Evolutionary conservation across 2,797 vertebrate species (phyloP).

Genomic region (Myiothlypis chrysogaster): DNA sequence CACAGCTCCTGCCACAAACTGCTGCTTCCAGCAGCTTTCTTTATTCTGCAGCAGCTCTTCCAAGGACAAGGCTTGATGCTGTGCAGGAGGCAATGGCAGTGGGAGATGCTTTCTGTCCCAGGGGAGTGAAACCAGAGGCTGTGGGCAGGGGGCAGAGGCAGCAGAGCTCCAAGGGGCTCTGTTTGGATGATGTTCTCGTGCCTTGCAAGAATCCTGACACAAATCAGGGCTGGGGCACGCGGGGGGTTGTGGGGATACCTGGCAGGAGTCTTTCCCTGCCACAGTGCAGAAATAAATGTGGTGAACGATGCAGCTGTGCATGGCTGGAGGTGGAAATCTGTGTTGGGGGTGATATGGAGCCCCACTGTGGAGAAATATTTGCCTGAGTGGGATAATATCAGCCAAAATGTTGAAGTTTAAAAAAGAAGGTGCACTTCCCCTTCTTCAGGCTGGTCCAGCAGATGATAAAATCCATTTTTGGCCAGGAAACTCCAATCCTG

Average conservation of each 20-base stretch:
- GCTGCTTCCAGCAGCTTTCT: not conserved
- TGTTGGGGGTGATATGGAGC: fast-evolving
- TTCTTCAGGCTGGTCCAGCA: too few relatives aligned
- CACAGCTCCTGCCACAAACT: not conserved
- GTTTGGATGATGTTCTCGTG: not conserved
- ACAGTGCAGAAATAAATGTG: not conserved
- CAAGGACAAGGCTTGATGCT: not conserved
- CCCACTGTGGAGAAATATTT: not conserved
- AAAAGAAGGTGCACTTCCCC: not conserved
- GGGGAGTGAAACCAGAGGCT: not conserved
- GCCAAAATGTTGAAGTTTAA: not conserved
- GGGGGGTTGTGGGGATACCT: not conserved
- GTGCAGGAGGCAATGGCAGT: not conserved
- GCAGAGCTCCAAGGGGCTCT: not conserved
- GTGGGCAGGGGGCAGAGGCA: not conserved
- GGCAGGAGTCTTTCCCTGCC: not conserved
- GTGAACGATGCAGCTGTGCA: not conserved
- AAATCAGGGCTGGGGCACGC: not conserved
- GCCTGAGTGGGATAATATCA: not conserved
- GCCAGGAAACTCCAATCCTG: not conserved
- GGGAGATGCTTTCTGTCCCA: not conserved
- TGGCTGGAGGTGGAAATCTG: not conserved
- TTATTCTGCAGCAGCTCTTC: not conserved
- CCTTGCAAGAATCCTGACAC: not conserved
- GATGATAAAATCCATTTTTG: not conserved